Evolutionary conservation across 2,888 invertebrate genomes (phyloP).

Genomic region (Actias luna): DNA sequence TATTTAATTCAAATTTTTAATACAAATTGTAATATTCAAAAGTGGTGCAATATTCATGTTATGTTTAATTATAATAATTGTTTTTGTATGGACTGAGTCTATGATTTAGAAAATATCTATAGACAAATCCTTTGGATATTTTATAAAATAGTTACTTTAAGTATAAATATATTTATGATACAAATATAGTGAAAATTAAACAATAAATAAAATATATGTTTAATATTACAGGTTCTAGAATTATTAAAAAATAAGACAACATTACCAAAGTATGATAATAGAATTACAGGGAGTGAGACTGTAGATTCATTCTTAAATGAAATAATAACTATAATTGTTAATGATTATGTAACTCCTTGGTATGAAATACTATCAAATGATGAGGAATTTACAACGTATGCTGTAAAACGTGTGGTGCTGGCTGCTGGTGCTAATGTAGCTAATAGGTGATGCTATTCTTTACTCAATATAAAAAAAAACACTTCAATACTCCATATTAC

Average conservation of each 20-base stretch:
- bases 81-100: background rate
- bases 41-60: background rate
- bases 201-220: background rate
- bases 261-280: conserved; percentile 65
- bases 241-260: conserved; percentile 52
- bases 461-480: background rate
- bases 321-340: conserved; percentile 89
- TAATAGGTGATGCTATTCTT: conserved; percentile 78
- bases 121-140: background rate
- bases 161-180: background rate
- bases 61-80: background rate
- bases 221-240: conserved; percentile 56
- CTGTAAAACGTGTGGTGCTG: conserved; percentile 86
- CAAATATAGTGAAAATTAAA: background rate
- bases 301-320: conserved; percentile 94
- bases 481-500: background rate
- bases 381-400: conserved; percentile 86
- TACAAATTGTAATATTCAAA: background rate
- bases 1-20: background rate
- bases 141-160: background rate
- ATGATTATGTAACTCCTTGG: conserved; percentile 92
- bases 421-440: conserved; percentile 84
- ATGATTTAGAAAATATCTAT: background rate
- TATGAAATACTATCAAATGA: conserved; percentile 86
- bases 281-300: conserved; percentile 92